Percentiles rank a stretch among this genome's conserved stretches.
Conservation (phyloP, 1,140 invertebrate species). For the Drosophila lini region DNA sequence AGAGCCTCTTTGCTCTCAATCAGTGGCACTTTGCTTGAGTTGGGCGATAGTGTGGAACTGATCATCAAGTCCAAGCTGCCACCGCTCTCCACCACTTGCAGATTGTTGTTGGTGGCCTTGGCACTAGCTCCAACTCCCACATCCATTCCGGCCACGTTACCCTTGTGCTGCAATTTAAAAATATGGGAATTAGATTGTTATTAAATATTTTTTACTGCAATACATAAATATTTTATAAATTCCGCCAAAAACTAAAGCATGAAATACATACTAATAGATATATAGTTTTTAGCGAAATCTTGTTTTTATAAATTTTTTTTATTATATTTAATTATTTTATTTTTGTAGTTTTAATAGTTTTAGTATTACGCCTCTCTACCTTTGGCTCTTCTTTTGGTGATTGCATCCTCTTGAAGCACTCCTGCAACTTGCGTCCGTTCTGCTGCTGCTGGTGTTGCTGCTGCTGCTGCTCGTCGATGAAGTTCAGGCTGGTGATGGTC, state of each 20-base stretch:
- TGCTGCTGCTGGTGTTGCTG: slow-evolving; percentile 46
- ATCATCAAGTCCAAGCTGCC: slow-evolving; percentile 82
- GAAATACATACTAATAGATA: too few relatives aligned
- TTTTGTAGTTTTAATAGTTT: not conserved
- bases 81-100: slow-evolving; percentile 84
- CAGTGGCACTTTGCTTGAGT: slow-evolving; percentile 90
- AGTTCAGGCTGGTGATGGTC: slow-evolving; percentile 87
- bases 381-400: slow-evolving; percentile 69
- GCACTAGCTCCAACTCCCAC: slow-evolving; percentile 6
- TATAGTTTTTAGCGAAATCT: too few relatives aligned
- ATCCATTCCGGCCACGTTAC: slow-evolving; percentile 7
- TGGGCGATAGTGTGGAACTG: slow-evolving; percentile 87
- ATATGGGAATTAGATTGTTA: not conserved
- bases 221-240: too few relatives aligned
- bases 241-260: too few relatives aligned
- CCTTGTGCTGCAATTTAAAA: slow-evolving; percentile 5
- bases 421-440: slow-evolving; percentile 66
- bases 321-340: too few relatives aligned
- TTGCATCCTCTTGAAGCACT: slow-evolving; percentile 68
- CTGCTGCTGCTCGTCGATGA: slow-evolving; percentile 86
- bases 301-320: not conserved
- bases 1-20: slow-evolving; percentile 85
- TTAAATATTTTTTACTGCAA: too few relatives aligned
- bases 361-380: not conserved
- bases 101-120: slow-evolving; percentile 61